These are phyloP conservation scores for Chymomyza amoena DNA, from an alignment of 2,888 invertebrate species.

Conservation along the genomic window DNA sequence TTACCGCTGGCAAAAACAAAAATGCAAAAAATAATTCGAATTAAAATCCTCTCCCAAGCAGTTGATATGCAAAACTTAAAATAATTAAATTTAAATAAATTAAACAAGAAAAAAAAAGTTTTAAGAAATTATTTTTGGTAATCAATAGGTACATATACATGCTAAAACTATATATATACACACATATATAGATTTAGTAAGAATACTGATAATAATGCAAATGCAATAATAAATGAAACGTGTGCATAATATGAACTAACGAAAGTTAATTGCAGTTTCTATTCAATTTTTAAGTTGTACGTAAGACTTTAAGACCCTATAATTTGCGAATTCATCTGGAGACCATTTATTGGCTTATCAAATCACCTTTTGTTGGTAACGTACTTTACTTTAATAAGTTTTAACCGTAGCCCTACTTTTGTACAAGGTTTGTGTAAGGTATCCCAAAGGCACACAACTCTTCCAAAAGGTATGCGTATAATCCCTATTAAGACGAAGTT, in stretches of 20 bases:
- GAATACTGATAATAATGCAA: constrained; percentile 59
- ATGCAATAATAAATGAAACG: constrained; percentile 70
- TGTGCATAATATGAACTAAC: constrained; percentile 70
- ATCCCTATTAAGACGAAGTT: too few species aligned
- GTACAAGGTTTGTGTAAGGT: too few species aligned
- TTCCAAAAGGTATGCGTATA: too few species aligned
- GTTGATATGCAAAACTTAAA: constrained; percentile 19
- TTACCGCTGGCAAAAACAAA: constrained; percentile 50
- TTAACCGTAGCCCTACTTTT: too few species aligned
- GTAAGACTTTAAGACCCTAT: background rate
- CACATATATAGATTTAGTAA: constrained; percentile 38
- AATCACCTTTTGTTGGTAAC: too few species aligned
- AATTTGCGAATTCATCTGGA: too few species aligned
- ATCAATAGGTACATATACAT: constrained; percentile 53
- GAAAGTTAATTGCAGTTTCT: constrained; percentile 20
- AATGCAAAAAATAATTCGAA: constrained; percentile 49
- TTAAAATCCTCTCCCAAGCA: constrained; percentile 27
- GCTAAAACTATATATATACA: constrained; percentile 47
- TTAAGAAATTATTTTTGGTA: constrained; percentile 77
- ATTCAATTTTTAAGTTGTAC: background rate
- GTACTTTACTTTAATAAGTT: too few species aligned
- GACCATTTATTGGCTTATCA: too few species aligned
- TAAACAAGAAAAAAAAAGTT: constrained; percentile 59
- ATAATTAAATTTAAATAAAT: constrained; percentile 52
- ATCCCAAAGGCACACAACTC: too few species aligned